Evolutionary conservation across 2,888 invertebrate species (phyloP), one percentile per base, ranked within the genome.

Genomic region (Tetropium fuscum): DNA sequence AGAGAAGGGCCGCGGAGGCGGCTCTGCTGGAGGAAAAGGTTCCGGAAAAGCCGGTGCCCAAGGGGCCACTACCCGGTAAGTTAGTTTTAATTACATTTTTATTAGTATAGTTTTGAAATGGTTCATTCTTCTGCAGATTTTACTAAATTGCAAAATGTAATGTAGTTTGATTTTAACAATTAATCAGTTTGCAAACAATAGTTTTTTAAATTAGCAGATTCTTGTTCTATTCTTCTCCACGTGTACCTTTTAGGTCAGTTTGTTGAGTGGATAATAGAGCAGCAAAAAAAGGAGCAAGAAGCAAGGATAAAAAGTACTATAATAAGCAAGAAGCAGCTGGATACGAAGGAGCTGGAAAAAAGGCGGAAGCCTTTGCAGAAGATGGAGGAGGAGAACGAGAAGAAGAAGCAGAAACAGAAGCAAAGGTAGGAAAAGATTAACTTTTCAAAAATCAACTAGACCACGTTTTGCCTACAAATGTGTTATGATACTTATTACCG

Each of bases 251-350:
- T 11, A 69, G 69, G 60, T 55, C 70, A 64, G 51, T 71, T 60
- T 41, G 47, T 73, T 43, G 80, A 80, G 70, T 76, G 75, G 72
- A 78, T 81, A 3, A 77, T 84, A 73, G 85, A 86, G 60, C 84
- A 86, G 40, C 34, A 68, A 3, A 58, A 64, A 34, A 89, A 88
- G 86, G 85, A 87, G 68, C 84, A 84, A 61, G 85, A 88, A 66
- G 86, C 87, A 64, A 84, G 89, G 1, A 88, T 91, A 75, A 84
- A 88, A 79, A 77, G 84, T 77, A 82, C 88, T 61, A 84, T 92
- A 73, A 80, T 89, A 22, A 85, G 85, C 3, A 88, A 88, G 63
- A 89, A 89, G 70, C 84, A 87, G 67, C 82, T 90, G 22, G 85
- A 87, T 53, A 84, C 84, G 64, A 85, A 86, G 22, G 85, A 87